Evolutionary conservation across 2,113 vertebrate species (phyloP).

Genomic region (Steatornis caripensis): DNA sequence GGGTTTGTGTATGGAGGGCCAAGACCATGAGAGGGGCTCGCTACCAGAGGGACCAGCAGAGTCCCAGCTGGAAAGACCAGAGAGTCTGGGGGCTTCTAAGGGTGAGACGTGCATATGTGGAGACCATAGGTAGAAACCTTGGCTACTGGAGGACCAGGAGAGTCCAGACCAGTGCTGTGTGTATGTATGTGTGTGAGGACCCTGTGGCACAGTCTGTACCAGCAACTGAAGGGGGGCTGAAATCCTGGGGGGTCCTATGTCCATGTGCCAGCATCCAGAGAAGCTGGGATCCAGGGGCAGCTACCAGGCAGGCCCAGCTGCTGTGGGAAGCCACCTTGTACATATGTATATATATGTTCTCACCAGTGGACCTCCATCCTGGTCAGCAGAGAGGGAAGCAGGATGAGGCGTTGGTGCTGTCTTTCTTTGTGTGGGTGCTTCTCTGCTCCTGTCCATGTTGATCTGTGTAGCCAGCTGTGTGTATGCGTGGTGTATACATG

Average conservation of each 20-base stretch:
- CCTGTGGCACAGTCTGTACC: not conserved
- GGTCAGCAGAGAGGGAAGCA: not conserved
- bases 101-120: not conserved
- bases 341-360: not conserved
- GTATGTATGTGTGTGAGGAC: rapidly evolving
- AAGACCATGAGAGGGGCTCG: not conserved
- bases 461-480: not conserved
- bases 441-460: not conserved
- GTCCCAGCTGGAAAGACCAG: not conserved
- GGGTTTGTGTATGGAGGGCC: not conserved
- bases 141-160: not conserved
- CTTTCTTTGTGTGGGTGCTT: not conserved
- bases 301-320: not conserved
- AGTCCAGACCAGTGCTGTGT: rapidly evolving
- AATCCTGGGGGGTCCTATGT: not conserved
- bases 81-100: not conserved
- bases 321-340: not conserved
- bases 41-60: not conserved
- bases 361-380: not conserved
- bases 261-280: not conserved
- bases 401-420: no score
- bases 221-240: not conserved
- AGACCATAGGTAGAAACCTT: not conserved
- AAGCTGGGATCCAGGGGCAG: not conserved
- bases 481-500: no score